These are phyloP conservation scores for Lateolabrax maculatus DNA, from an alignment of 2,797 vertebrate species.

Conservation along the genomic window DNA sequence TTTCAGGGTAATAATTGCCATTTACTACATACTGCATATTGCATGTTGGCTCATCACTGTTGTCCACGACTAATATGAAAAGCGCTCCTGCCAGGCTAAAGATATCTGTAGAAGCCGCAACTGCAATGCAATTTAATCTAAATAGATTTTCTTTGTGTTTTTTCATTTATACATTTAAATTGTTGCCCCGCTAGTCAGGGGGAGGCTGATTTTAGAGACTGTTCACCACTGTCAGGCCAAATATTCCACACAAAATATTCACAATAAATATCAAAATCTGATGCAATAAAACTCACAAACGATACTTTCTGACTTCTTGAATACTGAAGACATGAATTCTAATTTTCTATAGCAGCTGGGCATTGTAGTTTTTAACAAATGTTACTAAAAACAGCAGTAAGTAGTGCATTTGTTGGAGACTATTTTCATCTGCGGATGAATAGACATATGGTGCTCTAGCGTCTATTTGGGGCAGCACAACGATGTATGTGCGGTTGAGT, in stretches of 20 bases:
- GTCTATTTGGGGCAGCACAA: too few relatives aligned
- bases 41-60: not conserved
- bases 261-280: not conserved
- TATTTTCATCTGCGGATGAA: too few relatives aligned
- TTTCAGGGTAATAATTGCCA: constrained; percentile 18
- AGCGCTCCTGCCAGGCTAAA: not conserved
- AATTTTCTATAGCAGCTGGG: too few relatives aligned
- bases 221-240: too few relatives aligned
- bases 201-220: not conserved
- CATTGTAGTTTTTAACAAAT: too few relatives aligned
- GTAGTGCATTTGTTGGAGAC: too few relatives aligned
- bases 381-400: too few relatives aligned
- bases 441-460: too few relatives aligned
- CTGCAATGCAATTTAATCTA: too few relatives aligned
- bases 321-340: too few relatives aligned
- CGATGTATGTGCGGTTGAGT: too few relatives aligned
- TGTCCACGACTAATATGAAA: not conserved
- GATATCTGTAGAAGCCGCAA: not conserved
- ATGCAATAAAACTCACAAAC: not conserved
- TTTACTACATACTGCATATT: constrained; percentile 7
- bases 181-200: not conserved
- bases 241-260: not conserved
- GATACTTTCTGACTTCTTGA: too few relatives aligned
- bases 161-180: not conserved
- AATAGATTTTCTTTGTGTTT: not conserved